phyloP scores from a whole-genome alignment of 1,140 invertebrate species.

The Caerostris extrusa region DNA sequence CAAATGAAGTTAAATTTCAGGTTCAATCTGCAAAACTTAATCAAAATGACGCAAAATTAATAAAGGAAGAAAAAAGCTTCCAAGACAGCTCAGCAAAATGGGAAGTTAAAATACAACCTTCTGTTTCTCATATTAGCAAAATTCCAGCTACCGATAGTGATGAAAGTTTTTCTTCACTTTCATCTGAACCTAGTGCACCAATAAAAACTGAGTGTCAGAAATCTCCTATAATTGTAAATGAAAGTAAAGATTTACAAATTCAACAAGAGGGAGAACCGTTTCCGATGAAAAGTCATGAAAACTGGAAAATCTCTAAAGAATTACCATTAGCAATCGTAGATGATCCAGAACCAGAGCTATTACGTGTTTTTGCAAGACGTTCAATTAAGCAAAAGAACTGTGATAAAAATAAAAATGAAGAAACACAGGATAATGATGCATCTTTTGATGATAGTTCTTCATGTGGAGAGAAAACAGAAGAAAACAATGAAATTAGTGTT shows the following conservation, averaged over 20 bases:
- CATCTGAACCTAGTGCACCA: background rate
- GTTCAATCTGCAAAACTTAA: conserved; percentile 42
- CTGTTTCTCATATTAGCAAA: conserved; percentile 28
- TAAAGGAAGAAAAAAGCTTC: conserved; percentile 60
- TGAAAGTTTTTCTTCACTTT: background rate
- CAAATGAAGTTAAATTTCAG: conserved; percentile 35
- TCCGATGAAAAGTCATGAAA: conserved; percentile 30
- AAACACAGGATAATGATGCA: conserved; percentile 78
- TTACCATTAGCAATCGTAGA: conserved; percentile 80
- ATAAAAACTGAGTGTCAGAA: conserved; percentile 7
- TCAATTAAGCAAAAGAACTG: conserved; percentile 88
- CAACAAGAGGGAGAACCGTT: background rate
- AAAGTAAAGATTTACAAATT: conserved; percentile 2
- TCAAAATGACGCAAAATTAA: conserved; percentile 29
- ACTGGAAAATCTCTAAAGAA: conserved; percentile 27
- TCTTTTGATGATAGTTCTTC: background rate
- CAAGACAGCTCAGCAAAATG: conserved; percentile 56
- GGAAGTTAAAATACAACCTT: conserved; percentile 73
- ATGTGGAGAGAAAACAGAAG: background rate
- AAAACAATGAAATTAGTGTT: conserved; percentile 77
- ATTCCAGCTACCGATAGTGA: background rate
- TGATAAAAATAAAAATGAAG: conserved; percentile 83
- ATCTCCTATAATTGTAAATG: conserved; percentile 46
- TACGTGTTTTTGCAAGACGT: conserved; percentile 89
- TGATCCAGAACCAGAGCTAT: conserved; percentile 87